Conservation (phyloP, 2,797 vertebrate species). For the Paratrypauchen microcephalus region DNA sequence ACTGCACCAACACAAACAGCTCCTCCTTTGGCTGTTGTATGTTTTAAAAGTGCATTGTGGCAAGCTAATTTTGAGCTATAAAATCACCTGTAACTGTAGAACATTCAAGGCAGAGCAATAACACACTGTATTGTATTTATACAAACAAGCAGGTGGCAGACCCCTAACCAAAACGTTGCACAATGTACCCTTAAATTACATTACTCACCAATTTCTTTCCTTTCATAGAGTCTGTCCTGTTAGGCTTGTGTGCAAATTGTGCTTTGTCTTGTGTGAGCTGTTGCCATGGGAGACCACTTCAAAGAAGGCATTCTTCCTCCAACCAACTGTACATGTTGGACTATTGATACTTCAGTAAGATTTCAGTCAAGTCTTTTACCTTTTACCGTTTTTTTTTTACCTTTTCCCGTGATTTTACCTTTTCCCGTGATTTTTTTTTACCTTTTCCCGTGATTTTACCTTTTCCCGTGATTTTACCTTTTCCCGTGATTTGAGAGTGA, state of each 20-base stretch:
- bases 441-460: no score
- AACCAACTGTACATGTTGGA: neutral
- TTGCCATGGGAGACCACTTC: slow-evolving; percentile 41
- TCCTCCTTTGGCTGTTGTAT: slow-evolving; percentile 46
- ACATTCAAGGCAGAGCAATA: no score
- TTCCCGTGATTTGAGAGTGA: neutral
- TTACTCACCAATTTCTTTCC: neutral
- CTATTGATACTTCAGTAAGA: neutral
- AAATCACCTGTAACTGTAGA: no score
- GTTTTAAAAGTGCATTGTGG: no score
- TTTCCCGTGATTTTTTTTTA: no score
- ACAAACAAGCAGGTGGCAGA: no score
- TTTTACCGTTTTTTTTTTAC: no score
- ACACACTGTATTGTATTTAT: no score
- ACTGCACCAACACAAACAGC: slow-evolving; percentile 49
- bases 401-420: no score
- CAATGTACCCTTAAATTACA: neutral
- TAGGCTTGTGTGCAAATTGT: slow-evolving; percentile 25
- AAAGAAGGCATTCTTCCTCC: neutral
- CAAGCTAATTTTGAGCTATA: no score
- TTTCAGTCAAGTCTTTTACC: neutral
- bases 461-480: neutral
- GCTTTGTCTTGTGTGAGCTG: slow-evolving; percentile 22
- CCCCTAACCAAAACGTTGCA: no score
- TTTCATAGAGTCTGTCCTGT: neutral